Evolutionary conservation across 1,140 invertebrate species (phyloP).

Genomic region (Arctopsyche grandis): DNA sequence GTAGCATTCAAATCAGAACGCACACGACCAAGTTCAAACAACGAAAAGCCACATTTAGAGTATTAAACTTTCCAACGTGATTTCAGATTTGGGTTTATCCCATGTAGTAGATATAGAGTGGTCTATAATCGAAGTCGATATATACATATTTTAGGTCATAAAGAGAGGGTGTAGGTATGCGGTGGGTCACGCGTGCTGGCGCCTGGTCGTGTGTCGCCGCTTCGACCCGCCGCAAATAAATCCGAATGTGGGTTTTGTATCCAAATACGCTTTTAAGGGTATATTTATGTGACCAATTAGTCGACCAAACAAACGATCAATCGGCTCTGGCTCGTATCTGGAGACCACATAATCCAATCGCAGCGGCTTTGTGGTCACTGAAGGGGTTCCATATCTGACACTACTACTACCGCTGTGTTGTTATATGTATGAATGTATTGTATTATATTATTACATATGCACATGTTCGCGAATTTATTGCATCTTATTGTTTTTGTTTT

Average conservation of each 20-base stretch:
- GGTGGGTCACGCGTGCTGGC: neutral
- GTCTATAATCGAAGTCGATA: too few relatives aligned
- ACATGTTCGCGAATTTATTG: too few relatives aligned
- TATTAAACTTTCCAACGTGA: too few relatives aligned
- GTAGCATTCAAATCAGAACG: too few relatives aligned
- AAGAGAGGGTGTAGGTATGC: neutral
- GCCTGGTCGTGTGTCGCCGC: neutral
- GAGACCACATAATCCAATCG: slow-evolving; percentile 36
- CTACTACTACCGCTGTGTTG: slow-evolving; percentile 7
- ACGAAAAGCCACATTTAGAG: too few relatives aligned
- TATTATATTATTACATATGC: too few relatives aligned
- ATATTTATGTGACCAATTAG: slow-evolving; percentile 43
- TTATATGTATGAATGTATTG: too few relatives aligned
- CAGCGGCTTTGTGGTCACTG: slow-evolving; percentile 21
- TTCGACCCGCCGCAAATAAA: slow-evolving; percentile 22
- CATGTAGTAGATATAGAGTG: too few relatives aligned
- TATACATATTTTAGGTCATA: too few relatives aligned
- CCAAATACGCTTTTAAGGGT: slow-evolving; percentile 27
- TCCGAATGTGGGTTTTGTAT: slow-evolving; percentile 18
- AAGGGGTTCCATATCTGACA: slow-evolving; percentile 38
- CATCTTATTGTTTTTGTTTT: too few relatives aligned
- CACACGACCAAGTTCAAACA: too few relatives aligned
- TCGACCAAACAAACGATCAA: slow-evolving; percentile 29
- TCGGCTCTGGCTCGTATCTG: slow-evolving; percentile 10
- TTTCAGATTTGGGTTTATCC: too few relatives aligned